Percentiles rank a stretch among this genome's conserved stretches.
phyloP scores from a whole-genome alignment of 2,888 invertebrate genomes.

The Stenodera caucasica region DNA sequence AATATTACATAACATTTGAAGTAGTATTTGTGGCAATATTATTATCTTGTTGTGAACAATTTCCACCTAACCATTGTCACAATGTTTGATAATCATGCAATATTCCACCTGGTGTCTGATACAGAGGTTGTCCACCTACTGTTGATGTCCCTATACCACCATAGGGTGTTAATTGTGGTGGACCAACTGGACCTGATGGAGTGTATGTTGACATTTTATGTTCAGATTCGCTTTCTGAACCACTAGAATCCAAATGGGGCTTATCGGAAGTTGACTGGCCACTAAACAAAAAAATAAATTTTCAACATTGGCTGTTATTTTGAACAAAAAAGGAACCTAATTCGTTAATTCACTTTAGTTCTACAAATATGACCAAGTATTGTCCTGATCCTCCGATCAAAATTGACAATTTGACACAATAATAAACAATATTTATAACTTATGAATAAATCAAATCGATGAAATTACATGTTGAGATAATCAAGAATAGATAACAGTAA shows the following conservation, averaged over 20 bases:
- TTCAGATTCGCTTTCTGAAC: conserved; percentile 54
- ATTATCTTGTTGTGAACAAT: conserved; percentile 31
- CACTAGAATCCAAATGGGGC: conserved; percentile 54
- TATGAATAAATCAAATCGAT: too few relatives aligned
- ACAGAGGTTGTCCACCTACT: conserved; percentile 46
- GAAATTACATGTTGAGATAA: too few relatives aligned
- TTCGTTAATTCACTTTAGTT: too few relatives aligned
- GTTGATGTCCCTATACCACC: conserved; percentile 9
- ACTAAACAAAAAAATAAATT: conserved; percentile 45
- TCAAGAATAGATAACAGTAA: too few relatives aligned
- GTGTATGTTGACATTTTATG: conserved; percentile 49
- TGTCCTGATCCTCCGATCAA: too few relatives aligned
- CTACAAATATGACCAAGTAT: too few relatives aligned
- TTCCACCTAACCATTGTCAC: conserved; percentile 54
- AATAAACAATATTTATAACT: too few relatives aligned
- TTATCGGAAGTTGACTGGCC: conserved; percentile 52
- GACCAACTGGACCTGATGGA: conserved; percentile 36
- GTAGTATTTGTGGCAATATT: conserved; percentile 6
- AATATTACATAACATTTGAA: background rate
- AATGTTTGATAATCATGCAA: conserved; percentile 56
- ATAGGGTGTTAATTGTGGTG: conserved; percentile 42
- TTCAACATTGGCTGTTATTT: background rate
- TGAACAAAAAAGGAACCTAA: too few relatives aligned
- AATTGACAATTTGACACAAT: too few relatives aligned
- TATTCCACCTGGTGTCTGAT: conserved; percentile 51